phyloP scores from a whole-genome alignment of 2,888 invertebrate genomes.

The Sipha maydis region DNA sequence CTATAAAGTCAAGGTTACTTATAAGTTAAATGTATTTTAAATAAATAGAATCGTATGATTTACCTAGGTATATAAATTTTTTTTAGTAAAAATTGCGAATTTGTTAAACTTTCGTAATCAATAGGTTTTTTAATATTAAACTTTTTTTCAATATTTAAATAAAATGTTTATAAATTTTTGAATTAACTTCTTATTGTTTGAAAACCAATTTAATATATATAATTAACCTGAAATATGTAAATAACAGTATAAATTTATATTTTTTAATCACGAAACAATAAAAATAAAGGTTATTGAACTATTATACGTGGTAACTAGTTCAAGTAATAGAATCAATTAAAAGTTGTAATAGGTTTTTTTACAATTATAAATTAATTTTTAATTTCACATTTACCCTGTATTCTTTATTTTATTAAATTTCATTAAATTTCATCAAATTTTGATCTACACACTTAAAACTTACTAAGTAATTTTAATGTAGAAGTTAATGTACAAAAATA shows the following conservation, averaged over 20 bases:
- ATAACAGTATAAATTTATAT: neutral
- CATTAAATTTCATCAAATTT: too few relatives aligned
- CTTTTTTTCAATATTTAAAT: too few relatives aligned
- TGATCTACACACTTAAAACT: neutral
- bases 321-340: too few relatives aligned
- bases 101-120: neutral
- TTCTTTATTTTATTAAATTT: neutral
- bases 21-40: constrained; percentile 28
- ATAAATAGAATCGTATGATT: neutral
- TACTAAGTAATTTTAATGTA: neutral
- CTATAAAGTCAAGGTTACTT: constrained; percentile 14
- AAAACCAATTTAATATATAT: too few relatives aligned
- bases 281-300: neutral
- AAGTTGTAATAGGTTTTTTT: too few relatives aligned
- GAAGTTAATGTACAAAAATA: neutral
- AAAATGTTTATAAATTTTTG: too few relatives aligned
- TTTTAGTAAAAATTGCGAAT: neutral
- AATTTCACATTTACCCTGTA: neutral
- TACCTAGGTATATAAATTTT: constrained; percentile 2
- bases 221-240: neutral
- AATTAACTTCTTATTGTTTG: neutral
- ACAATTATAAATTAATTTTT: neutral
- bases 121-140: too few relatives aligned
- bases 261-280: neutral
- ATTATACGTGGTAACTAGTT: neutral